Conservation (phyloP, 2,113 vertebrate genomes). For the Trogon melanurus region DNA sequence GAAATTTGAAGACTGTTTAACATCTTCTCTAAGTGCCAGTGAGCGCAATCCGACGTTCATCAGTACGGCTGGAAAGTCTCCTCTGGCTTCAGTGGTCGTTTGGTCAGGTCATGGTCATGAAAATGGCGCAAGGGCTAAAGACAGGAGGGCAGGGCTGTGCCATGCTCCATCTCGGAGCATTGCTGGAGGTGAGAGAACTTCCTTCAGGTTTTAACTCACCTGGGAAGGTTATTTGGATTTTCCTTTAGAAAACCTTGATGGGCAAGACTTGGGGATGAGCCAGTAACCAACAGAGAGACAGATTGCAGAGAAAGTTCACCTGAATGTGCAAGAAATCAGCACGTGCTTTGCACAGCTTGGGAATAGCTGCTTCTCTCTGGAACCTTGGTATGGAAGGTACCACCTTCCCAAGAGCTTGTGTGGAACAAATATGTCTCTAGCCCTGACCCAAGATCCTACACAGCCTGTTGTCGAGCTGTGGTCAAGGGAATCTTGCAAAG, state of each 20-base stretch:
- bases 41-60: background rate
- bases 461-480: background rate
- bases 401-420: conserved; percentile 2
- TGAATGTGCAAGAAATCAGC: background rate
- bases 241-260: background rate
- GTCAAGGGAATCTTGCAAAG: background rate
- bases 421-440: background rate
- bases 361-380: background rate
- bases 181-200: accelerated
- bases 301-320: conserved; percentile 17
- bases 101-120: background rate
- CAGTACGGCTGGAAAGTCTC: background rate
- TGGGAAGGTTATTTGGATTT: background rate
- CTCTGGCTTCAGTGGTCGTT: background rate
- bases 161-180: background rate
- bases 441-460: background rate
- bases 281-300: conserved; percentile 43
- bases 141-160: background rate
- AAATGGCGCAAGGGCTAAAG: background rate
- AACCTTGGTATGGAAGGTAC: background rate
- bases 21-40: background rate
- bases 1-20: conserved; percentile 8
- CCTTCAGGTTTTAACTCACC: background rate
- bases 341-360: background rate
- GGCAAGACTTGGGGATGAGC: conserved; percentile 8